A percentile compares a stretch with the other conserved stretches of the same genome.
phyloP scores from a whole-genome alignment of 2,797 vertebrate species.

The Fratercula arctica region DNA sequence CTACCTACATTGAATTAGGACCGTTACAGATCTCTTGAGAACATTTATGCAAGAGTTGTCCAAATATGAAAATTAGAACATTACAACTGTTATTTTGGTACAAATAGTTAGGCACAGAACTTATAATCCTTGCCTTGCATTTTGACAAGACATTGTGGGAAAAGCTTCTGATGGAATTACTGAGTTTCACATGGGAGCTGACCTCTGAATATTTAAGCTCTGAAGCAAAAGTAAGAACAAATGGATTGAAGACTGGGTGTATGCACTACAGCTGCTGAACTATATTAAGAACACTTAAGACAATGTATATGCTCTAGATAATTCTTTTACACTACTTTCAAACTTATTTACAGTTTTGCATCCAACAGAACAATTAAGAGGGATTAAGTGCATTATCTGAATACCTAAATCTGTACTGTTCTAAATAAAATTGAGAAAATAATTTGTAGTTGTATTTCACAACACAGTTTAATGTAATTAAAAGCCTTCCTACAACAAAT shows the following conservation, averaged over 20 bases:
- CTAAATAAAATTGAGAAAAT: not conserved
- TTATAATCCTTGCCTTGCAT: not conserved
- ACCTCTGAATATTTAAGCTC: constrained; percentile 9
- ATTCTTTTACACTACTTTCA: not conserved
- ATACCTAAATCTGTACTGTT: not conserved
- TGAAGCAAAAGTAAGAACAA: not conserved
- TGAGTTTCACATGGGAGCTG: not conserved
- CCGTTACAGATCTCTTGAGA: not conserved
- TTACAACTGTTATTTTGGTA: not conserved
- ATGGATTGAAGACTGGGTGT: not conserved
- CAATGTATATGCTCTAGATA: not conserved
- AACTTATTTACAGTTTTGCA: not conserved
- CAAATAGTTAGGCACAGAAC: not conserved
- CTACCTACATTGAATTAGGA: not conserved
- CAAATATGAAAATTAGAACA: not conserved
- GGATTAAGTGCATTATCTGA: not conserved
- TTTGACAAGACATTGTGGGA: not conserved
- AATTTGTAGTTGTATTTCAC: not conserved
- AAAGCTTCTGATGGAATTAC: constrained; percentile 22
- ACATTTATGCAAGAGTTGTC: not conserved
- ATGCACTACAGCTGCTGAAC: not conserved
- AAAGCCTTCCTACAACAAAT: not conserved
- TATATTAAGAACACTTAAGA: not conserved
- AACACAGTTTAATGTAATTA: not conserved
- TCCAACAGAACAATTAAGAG: not conserved